A percentile compares a stretch with the other conserved stretches of the same genome.
These are phyloP conservation scores for Sclerodermus sp. DNA, from an alignment of 2,888 invertebrate genomes.

Conservation along the genomic window DNA sequence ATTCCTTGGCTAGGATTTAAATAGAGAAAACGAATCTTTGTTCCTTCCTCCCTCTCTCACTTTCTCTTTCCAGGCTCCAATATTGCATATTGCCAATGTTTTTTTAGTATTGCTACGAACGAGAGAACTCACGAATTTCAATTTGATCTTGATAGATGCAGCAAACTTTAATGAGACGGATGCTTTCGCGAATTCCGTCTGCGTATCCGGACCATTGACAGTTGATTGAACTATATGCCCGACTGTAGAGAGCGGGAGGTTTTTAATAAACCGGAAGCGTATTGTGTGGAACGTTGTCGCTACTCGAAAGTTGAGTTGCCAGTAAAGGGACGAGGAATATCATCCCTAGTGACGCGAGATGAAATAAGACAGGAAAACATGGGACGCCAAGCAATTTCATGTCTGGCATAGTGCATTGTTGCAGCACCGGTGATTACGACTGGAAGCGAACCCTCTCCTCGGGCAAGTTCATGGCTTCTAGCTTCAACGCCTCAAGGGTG, in stretches of 20 bases:
- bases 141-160: too few species aligned
- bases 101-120: too few species aligned
- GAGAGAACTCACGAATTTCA: too few species aligned
- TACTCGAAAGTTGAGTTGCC: slow-evolving; percentile 17
- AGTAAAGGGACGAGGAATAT: slow-evolving; percentile 10
- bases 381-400: slow-evolving; percentile 6
- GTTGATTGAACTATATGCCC: not conserved
- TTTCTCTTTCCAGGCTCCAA: too few species aligned
- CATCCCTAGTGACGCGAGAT: slow-evolving; percentile 2
- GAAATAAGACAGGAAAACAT: not conserved
- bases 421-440: slow-evolving; percentile 43
- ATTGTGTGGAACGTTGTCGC: slow-evolving; percentile 25
- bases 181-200: not conserved
- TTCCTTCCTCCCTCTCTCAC: too few species aligned
- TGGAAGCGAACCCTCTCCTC: slow-evolving; percentile 18
- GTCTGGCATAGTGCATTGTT: slow-evolving; percentile 37
- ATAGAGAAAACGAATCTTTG: too few species aligned
- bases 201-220: not conserved
- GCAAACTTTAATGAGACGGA: not conserved
- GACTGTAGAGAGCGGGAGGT: slow-evolving; percentile 8
- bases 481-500: too few species aligned
- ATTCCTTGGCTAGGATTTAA: too few species aligned
- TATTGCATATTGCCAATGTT: too few species aligned
- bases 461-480: too few species aligned
- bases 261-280: slow-evolving; percentile 39